A percentile compares a stretch with the other conserved stretches of the same genome.
These are phyloP conservation scores for Melipona quadrifasciata DNA, from an alignment of 1,140 invertebrate species.

Conservation along the genomic window DNA sequence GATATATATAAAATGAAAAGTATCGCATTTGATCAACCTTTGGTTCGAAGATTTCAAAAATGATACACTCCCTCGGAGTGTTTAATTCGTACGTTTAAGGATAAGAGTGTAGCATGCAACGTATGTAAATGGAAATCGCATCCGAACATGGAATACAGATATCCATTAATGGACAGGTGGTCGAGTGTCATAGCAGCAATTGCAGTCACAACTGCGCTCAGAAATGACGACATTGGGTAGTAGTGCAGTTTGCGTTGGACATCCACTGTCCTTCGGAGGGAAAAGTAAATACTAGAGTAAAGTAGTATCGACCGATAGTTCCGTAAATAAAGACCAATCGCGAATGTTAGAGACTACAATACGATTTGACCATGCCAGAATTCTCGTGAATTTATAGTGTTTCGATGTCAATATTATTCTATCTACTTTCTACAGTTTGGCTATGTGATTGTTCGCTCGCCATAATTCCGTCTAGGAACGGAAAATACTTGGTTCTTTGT, in stretches of 20 bases:
- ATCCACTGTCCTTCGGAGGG: conserved; percentile 43
- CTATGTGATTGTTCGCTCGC: background rate
- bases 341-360: conserved; percentile 33
- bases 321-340: conserved; percentile 53
- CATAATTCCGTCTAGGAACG: background rate
- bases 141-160: conserved; percentile 19
- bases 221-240: conserved; percentile 30
- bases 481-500: background rate
- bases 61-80: background rate
- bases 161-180: conserved; percentile 27
- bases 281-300: conserved; percentile 47
- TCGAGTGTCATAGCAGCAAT: conserved; percentile 31
- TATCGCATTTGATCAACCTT: background rate
- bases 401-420: conserved; percentile 4
- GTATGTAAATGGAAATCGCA: conserved; percentile 41
- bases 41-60: conserved; percentile 2
- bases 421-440: conserved; percentile 3
- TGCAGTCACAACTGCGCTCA: conserved; percentile 35
- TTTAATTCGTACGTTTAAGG: conserved; percentile 31
- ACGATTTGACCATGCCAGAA: conserved; percentile 2
- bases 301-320: conserved; percentile 40
- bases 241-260: conserved; percentile 30
- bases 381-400: conserved; percentile 26
- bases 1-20: background rate
- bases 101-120: conserved; percentile 14